Evolutionary conservation across 2,888 invertebrate species (phyloP).

Genomic region (Charanyca ferruginea): DNA sequence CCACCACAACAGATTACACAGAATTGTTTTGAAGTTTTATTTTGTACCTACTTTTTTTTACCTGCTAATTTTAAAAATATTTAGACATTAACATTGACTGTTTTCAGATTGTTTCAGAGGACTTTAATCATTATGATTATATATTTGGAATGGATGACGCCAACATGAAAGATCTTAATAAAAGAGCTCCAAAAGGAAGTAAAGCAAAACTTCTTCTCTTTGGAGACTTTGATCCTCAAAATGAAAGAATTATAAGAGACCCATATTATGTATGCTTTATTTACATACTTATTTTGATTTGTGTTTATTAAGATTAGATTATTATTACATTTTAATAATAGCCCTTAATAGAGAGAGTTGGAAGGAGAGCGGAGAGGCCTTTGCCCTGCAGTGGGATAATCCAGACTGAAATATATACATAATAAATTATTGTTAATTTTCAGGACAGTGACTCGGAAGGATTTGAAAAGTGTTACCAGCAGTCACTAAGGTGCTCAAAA

Average conservation of each 20-base stretch:
- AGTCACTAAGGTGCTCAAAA: slow-evolving; percentile 85
- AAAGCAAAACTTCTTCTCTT: slow-evolving; percentile 95
- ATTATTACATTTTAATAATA: no score
- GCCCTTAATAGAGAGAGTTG: no score
- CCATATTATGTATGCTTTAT: slow-evolving; percentile 95
- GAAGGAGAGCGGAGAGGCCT: no score
- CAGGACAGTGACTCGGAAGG: slow-evolving; percentile 83
- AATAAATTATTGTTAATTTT: slow-evolving; percentile 58
- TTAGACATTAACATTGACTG: not conserved
- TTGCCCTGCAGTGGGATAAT: no score
- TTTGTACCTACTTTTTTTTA: not conserved
- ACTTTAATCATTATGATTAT: slow-evolving; percentile 95
- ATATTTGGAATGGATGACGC: slow-evolving; percentile 99
- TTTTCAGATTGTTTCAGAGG: slow-evolving; percentile 93
- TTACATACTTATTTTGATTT: not conserved
- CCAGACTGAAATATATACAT: not conserved
- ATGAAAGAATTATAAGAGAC: slow-evolving; percentile 95
- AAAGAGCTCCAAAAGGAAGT: slow-evolving; percentile 91
- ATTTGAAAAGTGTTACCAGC: slow-evolving; percentile 87
- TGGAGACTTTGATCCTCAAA: slow-evolving; percentile 96
- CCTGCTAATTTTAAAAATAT: not conserved
- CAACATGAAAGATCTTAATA: slow-evolving; percentile 94
- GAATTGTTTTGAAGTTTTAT: no score
- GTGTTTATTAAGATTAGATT: no score
- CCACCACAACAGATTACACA: no score